Evolutionary conservation across 1,140 invertebrate species (phyloP), one percentile per base, ranked within the genome.

Genomic region (Drosophila littoralis): DNA sequence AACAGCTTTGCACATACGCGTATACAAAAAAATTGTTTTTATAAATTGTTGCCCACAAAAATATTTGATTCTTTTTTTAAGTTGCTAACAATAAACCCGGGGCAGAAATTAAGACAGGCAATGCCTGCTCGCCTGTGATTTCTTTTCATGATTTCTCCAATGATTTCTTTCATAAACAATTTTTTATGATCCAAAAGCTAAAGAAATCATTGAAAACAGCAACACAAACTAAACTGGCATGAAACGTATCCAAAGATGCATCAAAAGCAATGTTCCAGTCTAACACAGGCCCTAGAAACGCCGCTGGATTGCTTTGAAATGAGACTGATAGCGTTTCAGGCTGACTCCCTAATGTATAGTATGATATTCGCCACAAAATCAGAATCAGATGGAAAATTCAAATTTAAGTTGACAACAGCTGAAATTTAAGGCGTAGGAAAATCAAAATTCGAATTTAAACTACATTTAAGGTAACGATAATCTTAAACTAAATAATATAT

Each of bases 381-480:
- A 38, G 46, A 64, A 59, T 32, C 38, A 12, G 22, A 43, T 52
- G 15, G n/a, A 10, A 72, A 51, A 46, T 65, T 38, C 42, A 48
- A 51, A 57, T 38, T 32, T 32, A 50, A 51, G 40, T 40, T 54
- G 35, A 59, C 51, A 79, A 55, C 64, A 71, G 63, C 43, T 54
- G 59, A 59, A 73, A 48, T 51, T 43, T 61, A 79, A 72, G 77
- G 80, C 84, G 85, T 89, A 89, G 75, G 59, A 81, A 90, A 91
- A 91, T 91, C 88, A 91, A 91, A 91, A 91, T 91, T 91, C 88
- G 88, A 91, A 91, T 91, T 91, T 91, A 91, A 86, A 75, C 54
- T 69, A 81, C 58, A 67, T 54, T 65, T 85, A 85, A 82, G 75
- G 48, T 90, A 76, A 78, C 70, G 57, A 55, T 75, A 77, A 79